These are phyloP conservation scores for Pangasius macronema DNA, from an alignment of 2,797 vertebrate genomes.

Conservation along the genomic window DNA sequence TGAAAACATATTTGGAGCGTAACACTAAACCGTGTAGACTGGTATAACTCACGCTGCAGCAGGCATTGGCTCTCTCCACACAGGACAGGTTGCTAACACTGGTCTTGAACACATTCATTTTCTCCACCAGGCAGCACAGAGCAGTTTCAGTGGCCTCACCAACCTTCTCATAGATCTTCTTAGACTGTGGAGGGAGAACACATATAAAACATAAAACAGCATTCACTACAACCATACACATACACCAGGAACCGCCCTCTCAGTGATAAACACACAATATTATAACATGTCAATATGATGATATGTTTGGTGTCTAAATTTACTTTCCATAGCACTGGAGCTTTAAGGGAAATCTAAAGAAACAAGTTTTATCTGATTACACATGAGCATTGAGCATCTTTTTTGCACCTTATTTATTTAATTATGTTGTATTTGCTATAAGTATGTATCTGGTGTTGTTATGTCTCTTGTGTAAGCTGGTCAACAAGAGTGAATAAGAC, in stretches of 20 bases:
- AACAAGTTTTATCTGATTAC: background rate
- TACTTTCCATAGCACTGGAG: background rate
- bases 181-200: conserved; percentile 71
- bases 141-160: conserved; percentile 94
- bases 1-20: background rate
- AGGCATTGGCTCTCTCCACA: conserved; percentile 87
- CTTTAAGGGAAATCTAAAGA: background rate
- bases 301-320: background rate
- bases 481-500: background rate
- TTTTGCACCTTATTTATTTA: background rate
- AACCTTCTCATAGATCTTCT: conserved; percentile 93
- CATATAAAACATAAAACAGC: background rate
- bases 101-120: conserved; percentile 92
- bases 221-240: background rate
- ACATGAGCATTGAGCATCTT: background rate
- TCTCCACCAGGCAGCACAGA: conserved; percentile 90
- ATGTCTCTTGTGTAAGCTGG: background rate
- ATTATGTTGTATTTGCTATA: background rate
- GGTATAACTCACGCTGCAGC: conserved; percentile 77
- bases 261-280: background rate
- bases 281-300: background rate
- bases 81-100: conserved; percentile 79
- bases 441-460: background rate
- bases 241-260: background rate
- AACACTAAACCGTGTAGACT: background rate